Percentiles rank a stretch among this genome's conserved stretches.
phyloP scores from a whole-genome alignment of 2,797 vertebrate genomes.

The Setipinna tenuifilis region DNA sequence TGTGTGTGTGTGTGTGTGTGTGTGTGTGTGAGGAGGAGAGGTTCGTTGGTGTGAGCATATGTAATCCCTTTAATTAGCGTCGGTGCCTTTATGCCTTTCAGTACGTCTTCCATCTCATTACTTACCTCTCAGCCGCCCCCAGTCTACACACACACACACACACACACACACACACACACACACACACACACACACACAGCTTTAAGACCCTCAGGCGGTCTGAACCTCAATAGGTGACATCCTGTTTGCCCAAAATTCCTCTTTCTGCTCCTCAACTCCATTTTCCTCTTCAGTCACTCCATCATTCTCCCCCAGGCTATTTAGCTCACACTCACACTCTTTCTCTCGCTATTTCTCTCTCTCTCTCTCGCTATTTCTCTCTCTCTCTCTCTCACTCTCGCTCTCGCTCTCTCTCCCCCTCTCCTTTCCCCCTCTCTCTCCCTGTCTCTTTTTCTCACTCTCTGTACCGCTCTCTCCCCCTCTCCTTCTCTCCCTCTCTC shows the following conservation, averaged over 20 bases:
- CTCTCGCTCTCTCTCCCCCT: no score
- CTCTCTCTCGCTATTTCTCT: no score
- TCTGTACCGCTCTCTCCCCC: not conserved
- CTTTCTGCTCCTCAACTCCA: not conserved
- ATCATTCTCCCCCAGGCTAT: not conserved
- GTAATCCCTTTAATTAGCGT: conserved; percentile 57
- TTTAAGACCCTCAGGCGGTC: conserved; percentile 22
- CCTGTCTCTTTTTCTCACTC: not conserved
- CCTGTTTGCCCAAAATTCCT: not conserved
- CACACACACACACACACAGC: not conserved
- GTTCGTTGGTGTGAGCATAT: conserved; percentile 40
- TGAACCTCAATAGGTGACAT: conserved; percentile 20
- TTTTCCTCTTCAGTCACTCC: not conserved
- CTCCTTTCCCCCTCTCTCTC: no score
- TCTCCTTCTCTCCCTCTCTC: not conserved
- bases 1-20: not conserved
- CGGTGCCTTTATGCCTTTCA: conserved; percentile 50
- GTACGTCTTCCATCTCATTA: conserved; percentile 53
- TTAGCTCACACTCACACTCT: not conserved
- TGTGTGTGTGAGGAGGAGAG: not conserved
- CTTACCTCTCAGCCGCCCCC: conserved; percentile 31
- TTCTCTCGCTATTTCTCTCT: no score
- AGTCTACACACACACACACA: conserved; percentile 13
- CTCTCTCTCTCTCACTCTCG: no score
- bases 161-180: not conserved